Percentiles rank a stretch among this genome's conserved stretches.
Evolutionary conservation across 2,797 vertebrate species (phyloP).

Genomic region (Sylvia borin): DNA sequence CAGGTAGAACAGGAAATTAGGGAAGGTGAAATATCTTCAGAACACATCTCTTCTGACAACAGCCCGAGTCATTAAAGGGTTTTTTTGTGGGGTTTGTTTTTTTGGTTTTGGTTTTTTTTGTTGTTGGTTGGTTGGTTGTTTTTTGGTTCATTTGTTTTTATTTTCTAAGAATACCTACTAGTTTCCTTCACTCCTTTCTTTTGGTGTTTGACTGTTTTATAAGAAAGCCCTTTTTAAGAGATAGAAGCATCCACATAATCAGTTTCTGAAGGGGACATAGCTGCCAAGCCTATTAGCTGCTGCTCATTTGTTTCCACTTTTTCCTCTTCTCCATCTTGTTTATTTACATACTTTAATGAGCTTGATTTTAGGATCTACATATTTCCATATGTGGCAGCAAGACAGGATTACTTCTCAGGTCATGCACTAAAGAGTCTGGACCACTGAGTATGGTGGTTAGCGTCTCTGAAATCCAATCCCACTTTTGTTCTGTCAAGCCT

Average conservation of each 20-base stretch:
- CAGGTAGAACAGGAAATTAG: constrained; percentile 8
- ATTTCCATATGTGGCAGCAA: background rate
- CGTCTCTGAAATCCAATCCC: constrained; percentile 54
- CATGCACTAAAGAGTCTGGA: background rate
- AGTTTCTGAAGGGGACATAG: background rate
- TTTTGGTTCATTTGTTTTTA: background rate
- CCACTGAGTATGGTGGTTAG: background rate
- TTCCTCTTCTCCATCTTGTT: background rate
- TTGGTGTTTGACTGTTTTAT: background rate
- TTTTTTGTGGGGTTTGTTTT: too few species aligned
- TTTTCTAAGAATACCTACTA: background rate
- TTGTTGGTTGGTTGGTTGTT: too few species aligned
- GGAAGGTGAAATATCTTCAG: background rate
- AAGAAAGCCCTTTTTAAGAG: background rate
- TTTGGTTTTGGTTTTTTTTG: too few species aligned
- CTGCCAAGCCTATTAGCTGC: background rate
- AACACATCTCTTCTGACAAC: background rate
- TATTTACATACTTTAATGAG: constrained; percentile 33
- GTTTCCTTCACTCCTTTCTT: background rate
- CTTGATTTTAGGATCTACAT: background rate
- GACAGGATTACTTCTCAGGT: constrained; percentile 22
- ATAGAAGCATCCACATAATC: background rate
- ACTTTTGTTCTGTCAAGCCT: constrained; percentile 40
- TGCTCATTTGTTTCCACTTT: background rate
- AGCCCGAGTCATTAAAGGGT: background rate